Evolutionary conservation across 92 coral and sea anemone species (phyloP).

Genomic region (Micromussa lordhowensis): DNA sequence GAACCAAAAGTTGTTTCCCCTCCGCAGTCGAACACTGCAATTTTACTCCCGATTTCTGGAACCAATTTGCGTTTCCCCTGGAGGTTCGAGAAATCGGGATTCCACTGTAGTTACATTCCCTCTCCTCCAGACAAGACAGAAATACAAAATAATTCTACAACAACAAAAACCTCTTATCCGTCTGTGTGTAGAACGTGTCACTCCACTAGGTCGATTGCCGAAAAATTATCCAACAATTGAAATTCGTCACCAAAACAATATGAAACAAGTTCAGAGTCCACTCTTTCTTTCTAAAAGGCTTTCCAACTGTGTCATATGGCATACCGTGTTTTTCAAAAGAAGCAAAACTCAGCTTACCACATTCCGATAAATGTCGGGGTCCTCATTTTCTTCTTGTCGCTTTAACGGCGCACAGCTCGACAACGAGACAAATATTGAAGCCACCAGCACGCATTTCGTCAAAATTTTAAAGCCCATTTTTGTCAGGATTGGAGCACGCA

Average conservation of each 20-base stretch:
- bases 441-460: conserved; percentile 1
- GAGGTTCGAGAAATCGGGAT: too few relatives aligned
- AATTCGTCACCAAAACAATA: background rate
- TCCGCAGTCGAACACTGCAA: too few relatives aligned
- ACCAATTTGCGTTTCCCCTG: too few relatives aligned
- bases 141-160: background rate
- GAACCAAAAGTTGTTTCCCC: too few relatives aligned
- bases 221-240: background rate
- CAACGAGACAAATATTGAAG: conserved; percentile 17
- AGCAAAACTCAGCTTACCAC: conserved; percentile 21
- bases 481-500: background rate
- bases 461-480: background rate
- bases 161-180: background rate
- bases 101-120: background rate
- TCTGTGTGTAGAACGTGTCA: background rate
- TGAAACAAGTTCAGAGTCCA: background rate
- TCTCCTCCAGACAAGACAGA: background rate
- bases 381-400: background rate
- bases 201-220: background rate
- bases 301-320: background rate
- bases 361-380: conserved; percentile 46
- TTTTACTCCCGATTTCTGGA: too few relatives aligned
- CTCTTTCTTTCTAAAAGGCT: background rate
- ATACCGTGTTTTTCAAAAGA: background rate
- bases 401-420: conserved; percentile 29